These are phyloP conservation scores for Gasterosteus aculeatus DNA, from an alignment of 2,113 vertebrate genomes.

Conservation along the genomic window DNA sequence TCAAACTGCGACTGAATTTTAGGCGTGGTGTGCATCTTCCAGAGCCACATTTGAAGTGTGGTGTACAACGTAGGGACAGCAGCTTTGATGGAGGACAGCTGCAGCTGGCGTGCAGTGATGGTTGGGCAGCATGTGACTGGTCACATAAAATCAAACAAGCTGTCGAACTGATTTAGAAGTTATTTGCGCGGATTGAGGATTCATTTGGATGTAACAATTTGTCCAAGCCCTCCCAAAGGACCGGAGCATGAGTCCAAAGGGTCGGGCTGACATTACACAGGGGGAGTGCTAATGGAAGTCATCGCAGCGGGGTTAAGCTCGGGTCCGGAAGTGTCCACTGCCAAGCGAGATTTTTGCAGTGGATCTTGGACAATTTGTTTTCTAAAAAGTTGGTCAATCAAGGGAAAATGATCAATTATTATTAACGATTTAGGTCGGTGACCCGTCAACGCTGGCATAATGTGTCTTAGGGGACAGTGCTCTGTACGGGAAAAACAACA, in stretches of 20 bases:
- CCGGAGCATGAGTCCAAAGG: not conserved
- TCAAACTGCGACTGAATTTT: not conserved
- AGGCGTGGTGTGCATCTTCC: not conserved
- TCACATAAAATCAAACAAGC: constrained; percentile 26
- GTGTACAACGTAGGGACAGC: not conserved
- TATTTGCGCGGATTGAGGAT: constrained; percentile 15
- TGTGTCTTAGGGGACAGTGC: not conserved
- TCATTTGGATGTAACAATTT: constrained; percentile 5
- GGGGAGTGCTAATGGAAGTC: not conserved
- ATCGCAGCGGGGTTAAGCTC: not conserved
- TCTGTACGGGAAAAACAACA: not conserved
- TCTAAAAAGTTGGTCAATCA: not conserved
- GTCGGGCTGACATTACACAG: not conserved
- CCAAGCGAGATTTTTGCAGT: not conserved
- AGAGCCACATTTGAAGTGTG: not conserved
- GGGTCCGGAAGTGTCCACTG: not conserved
- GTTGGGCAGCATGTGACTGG: not conserved
- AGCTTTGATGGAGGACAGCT: not conserved
- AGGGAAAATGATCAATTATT: not conserved
- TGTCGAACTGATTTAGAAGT: constrained; percentile 10
- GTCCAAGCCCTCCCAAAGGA: not conserved
- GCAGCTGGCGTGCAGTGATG: not conserved
- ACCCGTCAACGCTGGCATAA: not conserved
- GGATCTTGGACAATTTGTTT: not conserved
- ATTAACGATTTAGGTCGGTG: not conserved